Conservation (phyloP, 1,140 invertebrate species). For the Ceratina calcarata region DNA sequence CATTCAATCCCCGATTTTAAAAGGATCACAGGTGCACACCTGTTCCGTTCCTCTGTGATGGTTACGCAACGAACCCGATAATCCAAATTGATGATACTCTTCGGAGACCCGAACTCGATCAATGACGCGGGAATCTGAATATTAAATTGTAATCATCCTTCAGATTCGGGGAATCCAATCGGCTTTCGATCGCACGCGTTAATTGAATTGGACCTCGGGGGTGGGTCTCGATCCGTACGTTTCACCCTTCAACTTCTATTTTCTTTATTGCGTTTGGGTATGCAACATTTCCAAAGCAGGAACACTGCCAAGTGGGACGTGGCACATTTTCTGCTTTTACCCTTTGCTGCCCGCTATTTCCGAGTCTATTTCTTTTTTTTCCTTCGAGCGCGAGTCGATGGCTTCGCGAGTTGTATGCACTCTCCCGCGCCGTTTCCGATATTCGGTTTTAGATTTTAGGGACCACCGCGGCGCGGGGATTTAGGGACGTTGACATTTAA, state of each 20-base stretch:
- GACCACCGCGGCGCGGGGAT: too few relatives aligned
- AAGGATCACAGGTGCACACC: not conserved
- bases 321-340: slow-evolving; percentile 31
- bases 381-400: slow-evolving; percentile 4
- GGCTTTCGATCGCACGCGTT: slow-evolving; percentile 27
- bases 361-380: not conserved
- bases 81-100: too few relatives aligned
- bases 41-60: not conserved
- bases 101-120: not conserved
- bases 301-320: slow-evolving; percentile 38
- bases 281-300: slow-evolving; percentile 45
- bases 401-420: not conserved
- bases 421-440: too few relatives aligned
- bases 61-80: too few relatives aligned
- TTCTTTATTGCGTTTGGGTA: slow-evolving; percentile 34
- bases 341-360: slow-evolving; percentile 14
- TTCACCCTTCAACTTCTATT: not conserved
- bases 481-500: not conserved
- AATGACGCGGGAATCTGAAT: not conserved
- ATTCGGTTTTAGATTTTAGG: too few relatives aligned
- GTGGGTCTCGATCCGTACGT: not conserved
- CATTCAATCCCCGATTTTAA: not conserved
- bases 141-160: slow-evolving; percentile 7
- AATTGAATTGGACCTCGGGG: slow-evolving; percentile 37
- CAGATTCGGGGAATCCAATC: too few relatives aligned